phyloP scores from a whole-genome alignment of 2,113 vertebrate genomes.

The Balaeniceps rex region DNA sequence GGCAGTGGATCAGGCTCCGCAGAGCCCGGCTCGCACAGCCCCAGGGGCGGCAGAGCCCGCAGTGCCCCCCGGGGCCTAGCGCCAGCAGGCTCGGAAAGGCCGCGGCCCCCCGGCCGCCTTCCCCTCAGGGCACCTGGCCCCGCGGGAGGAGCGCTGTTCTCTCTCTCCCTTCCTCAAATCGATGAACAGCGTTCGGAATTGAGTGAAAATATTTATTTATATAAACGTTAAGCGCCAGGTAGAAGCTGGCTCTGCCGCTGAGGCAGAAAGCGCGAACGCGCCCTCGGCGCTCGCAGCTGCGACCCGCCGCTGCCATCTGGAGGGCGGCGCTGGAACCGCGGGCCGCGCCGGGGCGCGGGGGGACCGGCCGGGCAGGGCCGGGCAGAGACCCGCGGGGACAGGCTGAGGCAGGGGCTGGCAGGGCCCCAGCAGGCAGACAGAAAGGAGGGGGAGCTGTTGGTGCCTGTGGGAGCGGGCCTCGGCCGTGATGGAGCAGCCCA shows the following conservation, averaged over 20 bases:
- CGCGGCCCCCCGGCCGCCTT: neutral
- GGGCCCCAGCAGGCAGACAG: neutral
- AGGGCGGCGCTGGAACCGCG: neutral
- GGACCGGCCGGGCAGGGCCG: neutral
- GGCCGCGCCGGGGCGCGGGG: neutral
- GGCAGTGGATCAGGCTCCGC: no score
- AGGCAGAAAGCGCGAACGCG: neutral
- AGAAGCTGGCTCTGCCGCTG: neutral
- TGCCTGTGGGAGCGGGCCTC: accelerated
- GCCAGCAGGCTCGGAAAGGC: no score
- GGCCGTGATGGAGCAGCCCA: accelerated
- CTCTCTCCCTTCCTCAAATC: neutral
- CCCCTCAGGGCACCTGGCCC: neutral
- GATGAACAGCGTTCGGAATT: neutral
- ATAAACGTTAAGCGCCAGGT: neutral
- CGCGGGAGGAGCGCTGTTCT: neutral
- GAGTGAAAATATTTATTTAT: neutral
- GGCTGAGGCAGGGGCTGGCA: neutral
- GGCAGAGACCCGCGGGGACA: neutral
- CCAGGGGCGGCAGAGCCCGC: no score
- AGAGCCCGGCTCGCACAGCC: neutral
- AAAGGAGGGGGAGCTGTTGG: accelerated
- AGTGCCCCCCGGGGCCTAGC: neutral
- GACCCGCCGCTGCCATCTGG: neutral
- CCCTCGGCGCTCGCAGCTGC: neutral